Base-by-base conservation (phyloP, 2,797 vertebrate genomes). In the Delichon dasypus region DNA sequence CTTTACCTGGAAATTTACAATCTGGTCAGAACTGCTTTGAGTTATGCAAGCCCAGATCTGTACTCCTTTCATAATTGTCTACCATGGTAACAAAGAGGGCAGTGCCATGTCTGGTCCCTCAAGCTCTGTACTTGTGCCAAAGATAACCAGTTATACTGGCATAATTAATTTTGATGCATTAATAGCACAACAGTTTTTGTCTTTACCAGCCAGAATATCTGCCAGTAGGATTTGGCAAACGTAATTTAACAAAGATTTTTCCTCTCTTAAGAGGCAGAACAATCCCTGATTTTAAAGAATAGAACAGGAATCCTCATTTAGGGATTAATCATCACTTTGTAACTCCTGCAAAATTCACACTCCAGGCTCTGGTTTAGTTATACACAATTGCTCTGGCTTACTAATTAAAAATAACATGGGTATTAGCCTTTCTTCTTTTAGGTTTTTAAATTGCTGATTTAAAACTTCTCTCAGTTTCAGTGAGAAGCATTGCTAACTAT, bases 61-160 rank as follows among this genome's bases (percentile, higher is more conserved):
- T n/a, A 61, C 79, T 88, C 74, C 87, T 95, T 94, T 94, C 93
- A 78, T 94, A 95, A 93, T 16, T 89, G 65, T 11, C 61, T 93
- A 1, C 88, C 77, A 65, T 90, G 82, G 93, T 76, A 97, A 95
- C 94, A 60, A 89, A 86, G 17, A 83, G 89, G 75, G 82, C 82
- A 95, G 87, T 0, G 0, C 94, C 85, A 95, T 8, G 58, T 27
- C 92, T 96, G 87, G 93, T 94, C 87, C 92, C 89, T 95, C 70
- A 27, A 96, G 91, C 93, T 85, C 89, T 93, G 81, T 72, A n/a
- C 54, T 89, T 45, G 54, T 91, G 92, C 92, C 93, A 97, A 95
- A 94, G 89, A 85, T 88, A 97, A 95, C 85, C 78, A 97, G 94
- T 89, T 93, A 87, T 89, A 64, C 95, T 90, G 67, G 92, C 95